A percentile compares a stretch with the other conserved stretches of the same genome.
phyloP scores from a whole-genome alignment of 2,113 vertebrate species.

The Hylia prasina region DNA sequence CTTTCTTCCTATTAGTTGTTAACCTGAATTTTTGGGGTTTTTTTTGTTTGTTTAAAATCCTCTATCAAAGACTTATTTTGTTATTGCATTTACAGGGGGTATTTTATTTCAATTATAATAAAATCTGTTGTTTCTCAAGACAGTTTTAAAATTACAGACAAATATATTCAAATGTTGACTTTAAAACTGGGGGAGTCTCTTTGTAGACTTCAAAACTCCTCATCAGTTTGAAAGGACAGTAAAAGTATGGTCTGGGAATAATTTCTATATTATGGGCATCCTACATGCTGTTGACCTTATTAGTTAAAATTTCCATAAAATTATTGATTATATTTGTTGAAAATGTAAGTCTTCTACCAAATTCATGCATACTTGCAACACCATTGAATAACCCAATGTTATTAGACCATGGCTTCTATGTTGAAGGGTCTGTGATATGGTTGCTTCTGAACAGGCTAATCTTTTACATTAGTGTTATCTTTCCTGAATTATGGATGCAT shows the following conservation, averaged over 20 bases:
- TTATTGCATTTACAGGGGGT: background rate
- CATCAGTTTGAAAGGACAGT: background rate
- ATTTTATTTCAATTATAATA: background rate
- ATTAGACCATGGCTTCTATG: background rate
- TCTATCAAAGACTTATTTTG: background rate
- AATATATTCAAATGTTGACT: background rate
- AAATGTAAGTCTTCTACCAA: background rate
- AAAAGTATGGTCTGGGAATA: background rate
- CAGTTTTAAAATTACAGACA: background rate
- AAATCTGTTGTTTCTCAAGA: background rate
- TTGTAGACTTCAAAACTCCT: background rate
- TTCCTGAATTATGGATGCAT: background rate
- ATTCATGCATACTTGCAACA: background rate
- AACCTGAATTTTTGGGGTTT: background rate
- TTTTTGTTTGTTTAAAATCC: background rate
- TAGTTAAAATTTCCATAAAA: background rate
- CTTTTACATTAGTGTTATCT: background rate
- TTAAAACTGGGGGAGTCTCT: background rate
- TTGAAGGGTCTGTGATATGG: fast-evolving
- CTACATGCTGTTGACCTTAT: background rate
- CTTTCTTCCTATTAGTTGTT: background rate
- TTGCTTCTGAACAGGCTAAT: background rate
- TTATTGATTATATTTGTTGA: background rate
- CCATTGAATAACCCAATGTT: background rate
- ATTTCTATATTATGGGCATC: background rate